Base-by-base conservation (phyloP, 1,140 invertebrate genomes). In the Zaprionus vittiger region DNA sequence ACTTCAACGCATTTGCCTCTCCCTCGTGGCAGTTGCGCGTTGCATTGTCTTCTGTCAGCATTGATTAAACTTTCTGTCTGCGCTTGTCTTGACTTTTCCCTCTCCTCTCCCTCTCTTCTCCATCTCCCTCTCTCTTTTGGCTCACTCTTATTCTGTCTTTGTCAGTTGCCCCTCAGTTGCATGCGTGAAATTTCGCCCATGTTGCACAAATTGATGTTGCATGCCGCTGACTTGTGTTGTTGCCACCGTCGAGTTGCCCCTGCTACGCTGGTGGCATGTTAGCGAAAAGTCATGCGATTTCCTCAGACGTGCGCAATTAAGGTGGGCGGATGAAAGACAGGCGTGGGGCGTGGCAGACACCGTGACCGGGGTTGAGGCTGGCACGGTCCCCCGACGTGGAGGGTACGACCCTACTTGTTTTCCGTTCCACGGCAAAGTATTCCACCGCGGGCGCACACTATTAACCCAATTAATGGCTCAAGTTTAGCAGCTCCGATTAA, bases 131-230 rank as follows among this genome's bases (percentile, higher is more conserved):
- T 14, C 24, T 11, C 6, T 22, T 22, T 47, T 9, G n/a, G 24
- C 31, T 17, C 44, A n/a, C 41, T 47, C 41, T 47, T 47, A 17
- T 17, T 47, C 41, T 9, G n/a, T 47, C 41, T 17, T 47, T 31
- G 22, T 64, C 47, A 52, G 47, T 52, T 52, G 47, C 49, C 59
- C 59, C 68, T 34, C n/a, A 17, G 76, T 78, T 74, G 76, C 76
- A 78, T 78, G 76, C 76, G 71, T 78, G 76, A 78, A 78, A 78
- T 78, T 68, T 74, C 64, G 71, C 65, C 65, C 76, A 78, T 78
- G 76, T 78, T 78, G 76, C 76, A 78, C 76, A 78, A 78, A 78
- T 78, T 78, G 76, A 74, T 78, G 76, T 78, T 78, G 76, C 72
- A 78, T 78, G 71, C 65, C 71, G 52, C 71, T 59, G 64, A 64